Percentiles rank a stretch among this genome's conserved stretches.
phyloP scores from a whole-genome alignment of 2,888 invertebrate genomes.

The Clunio marinus region DNA sequence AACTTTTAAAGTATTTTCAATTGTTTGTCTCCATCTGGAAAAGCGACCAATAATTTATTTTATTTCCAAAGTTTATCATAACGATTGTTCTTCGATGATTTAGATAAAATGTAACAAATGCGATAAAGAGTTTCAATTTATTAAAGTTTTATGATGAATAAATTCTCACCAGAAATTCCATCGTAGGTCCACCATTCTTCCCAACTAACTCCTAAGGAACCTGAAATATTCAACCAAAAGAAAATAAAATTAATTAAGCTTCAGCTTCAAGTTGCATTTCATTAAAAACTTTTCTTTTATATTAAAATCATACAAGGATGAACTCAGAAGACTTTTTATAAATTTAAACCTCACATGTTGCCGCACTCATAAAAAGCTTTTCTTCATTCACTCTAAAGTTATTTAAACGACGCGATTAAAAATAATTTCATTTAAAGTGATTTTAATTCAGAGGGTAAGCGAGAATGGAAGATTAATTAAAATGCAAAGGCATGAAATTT shows the following conservation, averaged over 20 bases:
- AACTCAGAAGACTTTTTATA: not conserved
- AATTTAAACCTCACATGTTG: not conserved
- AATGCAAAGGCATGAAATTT: constrained; percentile 38
- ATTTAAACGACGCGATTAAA: constrained; percentile 28
- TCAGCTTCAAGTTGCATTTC: not conserved
- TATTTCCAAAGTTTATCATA: not conserved
- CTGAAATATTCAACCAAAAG: too few relatives aligned
- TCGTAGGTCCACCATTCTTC: constrained; percentile 39
- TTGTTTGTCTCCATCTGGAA: too few relatives aligned
- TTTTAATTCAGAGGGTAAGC: constrained; percentile 10
- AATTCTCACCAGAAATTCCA: constrained; percentile 37
- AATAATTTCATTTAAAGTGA: constrained; percentile 12
- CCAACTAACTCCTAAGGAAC: constrained; percentile 31
- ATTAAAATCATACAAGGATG: not conserved
- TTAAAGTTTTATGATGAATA: too few relatives aligned
- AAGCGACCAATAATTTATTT: not conserved
- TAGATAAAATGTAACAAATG: too few relatives aligned
- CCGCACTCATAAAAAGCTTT: not conserved
- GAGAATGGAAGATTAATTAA: constrained; percentile 23
- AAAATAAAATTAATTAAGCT: constrained; percentile 5
- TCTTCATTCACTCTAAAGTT: not conserved
- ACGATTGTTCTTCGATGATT: too few relatives aligned
- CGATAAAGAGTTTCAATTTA: too few relatives aligned
- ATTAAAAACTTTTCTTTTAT: constrained; percentile 9
- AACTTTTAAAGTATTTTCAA: too few relatives aligned